A percentile compares a stretch with the other conserved stretches of the same genome.
Conservation (phyloP, 2,113 vertebrate species). For the Corvus hawaiiensis region DNA sequence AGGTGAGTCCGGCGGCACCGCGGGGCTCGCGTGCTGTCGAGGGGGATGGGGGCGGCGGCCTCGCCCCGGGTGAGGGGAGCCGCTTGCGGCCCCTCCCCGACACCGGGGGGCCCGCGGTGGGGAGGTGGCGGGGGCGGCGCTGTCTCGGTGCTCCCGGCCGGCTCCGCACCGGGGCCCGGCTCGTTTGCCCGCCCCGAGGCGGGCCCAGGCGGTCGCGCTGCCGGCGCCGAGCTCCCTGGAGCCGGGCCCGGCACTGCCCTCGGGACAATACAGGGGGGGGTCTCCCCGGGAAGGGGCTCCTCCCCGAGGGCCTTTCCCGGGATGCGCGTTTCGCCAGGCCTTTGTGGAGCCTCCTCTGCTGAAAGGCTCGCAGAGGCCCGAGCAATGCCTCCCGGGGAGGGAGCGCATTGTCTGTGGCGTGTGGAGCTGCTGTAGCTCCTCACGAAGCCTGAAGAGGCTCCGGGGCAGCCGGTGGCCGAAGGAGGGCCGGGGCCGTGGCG, state of each 20-base stretch:
- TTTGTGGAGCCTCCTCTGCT: background rate
- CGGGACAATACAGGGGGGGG: background rate
- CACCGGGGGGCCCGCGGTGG: background rate
- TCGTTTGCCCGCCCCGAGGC: background rate
- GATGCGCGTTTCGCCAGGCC: background rate
- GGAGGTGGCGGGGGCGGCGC: background rate
- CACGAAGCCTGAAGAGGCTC: rapidly evolving
- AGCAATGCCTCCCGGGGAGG: background rate
- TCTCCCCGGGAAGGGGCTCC: background rate
- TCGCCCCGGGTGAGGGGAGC: background rate
- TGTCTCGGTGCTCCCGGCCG: background rate
- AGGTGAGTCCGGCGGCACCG: background rate
- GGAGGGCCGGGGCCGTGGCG: background rate
- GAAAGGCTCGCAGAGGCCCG: background rate
- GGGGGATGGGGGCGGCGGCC: background rate
- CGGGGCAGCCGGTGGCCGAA: background rate
- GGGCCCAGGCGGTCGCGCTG: background rate
- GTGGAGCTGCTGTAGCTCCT: background rate
- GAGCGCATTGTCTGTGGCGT: background rate
- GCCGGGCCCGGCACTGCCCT: background rate
- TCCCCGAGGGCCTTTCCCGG: background rate
- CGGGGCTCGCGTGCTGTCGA: rapidly evolving
- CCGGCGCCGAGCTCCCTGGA: background rate
- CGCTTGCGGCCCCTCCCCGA: background rate
- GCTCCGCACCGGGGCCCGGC: background rate